Evolutionary conservation across 2,888 invertebrate genomes (phyloP).

Genomic region (Clivina fossor): DNA sequence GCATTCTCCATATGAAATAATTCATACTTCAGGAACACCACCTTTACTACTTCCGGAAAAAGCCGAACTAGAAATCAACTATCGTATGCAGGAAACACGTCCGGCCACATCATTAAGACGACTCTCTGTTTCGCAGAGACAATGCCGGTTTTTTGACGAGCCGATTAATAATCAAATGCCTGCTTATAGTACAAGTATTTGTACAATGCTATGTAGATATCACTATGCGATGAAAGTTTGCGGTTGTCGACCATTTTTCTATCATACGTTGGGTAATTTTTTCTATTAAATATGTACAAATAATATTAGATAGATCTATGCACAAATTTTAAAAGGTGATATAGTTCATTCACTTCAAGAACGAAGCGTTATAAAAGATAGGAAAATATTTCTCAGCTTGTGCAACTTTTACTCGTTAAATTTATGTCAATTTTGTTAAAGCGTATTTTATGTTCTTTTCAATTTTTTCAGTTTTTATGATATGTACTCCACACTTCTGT

Average conservation of each 20-base stretch:
- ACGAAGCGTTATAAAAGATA: no score
- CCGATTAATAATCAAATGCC: conserved; percentile 50
- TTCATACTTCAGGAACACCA: conserved; percentile 52
- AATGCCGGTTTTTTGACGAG: conserved; percentile 61
- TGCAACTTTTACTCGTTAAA: no score
- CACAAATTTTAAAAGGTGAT: no score
- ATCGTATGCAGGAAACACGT: conserved; percentile 55
- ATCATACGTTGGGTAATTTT: conserved; percentile 57
- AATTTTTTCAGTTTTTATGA: no score
- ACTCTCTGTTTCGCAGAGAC: conserved; percentile 54
- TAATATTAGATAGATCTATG: no score
- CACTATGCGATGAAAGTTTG: conserved; percentile 56
- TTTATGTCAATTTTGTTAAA: no score
- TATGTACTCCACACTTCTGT: no score
- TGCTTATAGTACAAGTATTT: conserved; percentile 61
- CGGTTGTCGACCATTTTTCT: conserved; percentile 64
- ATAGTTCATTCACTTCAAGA: no score
- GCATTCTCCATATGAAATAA: conserved; percentile 62
- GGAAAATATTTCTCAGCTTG: no score
- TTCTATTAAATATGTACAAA: no score
- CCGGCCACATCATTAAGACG: conserved; percentile 54
- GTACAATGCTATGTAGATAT: conserved; percentile 60
- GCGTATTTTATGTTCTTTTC: no score
- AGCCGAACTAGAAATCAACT: conserved; percentile 53
- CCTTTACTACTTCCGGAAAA: conserved; percentile 47